A percentile compares a stretch with the other conserved stretches of the same genome.
Conservation (phyloP, 2,797 vertebrate genomes). For the Picus viridis region DNA sequence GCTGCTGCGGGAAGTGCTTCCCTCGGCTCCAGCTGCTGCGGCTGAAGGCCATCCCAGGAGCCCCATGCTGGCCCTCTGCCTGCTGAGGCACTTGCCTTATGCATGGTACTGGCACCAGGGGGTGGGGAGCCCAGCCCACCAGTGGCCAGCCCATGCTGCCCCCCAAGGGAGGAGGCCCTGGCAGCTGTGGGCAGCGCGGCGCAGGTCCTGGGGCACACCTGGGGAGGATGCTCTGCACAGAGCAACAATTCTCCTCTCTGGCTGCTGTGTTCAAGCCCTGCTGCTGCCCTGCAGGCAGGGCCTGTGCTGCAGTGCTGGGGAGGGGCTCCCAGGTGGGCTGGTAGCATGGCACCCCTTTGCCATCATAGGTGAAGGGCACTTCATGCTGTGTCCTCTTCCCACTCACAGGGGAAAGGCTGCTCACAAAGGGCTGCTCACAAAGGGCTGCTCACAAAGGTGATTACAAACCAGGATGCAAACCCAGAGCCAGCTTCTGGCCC, state of each 20-base stretch:
- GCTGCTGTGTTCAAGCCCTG: not conserved
- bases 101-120: not conserved
- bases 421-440: not conserved
- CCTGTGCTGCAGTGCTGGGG: not conserved
- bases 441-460: not conserved
- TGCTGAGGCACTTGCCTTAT: not conserved
- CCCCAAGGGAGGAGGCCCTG: not conserved
- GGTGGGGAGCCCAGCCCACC: not conserved
- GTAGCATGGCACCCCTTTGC: not conserved
- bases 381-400: not conserved
- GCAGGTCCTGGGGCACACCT: not conserved
- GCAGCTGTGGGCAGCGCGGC: not conserved
- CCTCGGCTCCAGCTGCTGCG: not conserved
- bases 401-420: not conserved
- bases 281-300: not conserved
- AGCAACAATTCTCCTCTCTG: not conserved
- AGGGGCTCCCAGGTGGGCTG: not conserved
- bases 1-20: not conserved
- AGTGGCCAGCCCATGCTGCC: not conserved
- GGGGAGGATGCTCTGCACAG: not conserved
- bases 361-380: not conserved
- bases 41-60: not conserved
- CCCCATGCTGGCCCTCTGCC: not conserved
- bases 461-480: not conserved
- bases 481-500: not conserved